phyloP scores from a whole-genome alignment of 2,888 invertebrate species.

The Drosophila sordidapex region DNA sequence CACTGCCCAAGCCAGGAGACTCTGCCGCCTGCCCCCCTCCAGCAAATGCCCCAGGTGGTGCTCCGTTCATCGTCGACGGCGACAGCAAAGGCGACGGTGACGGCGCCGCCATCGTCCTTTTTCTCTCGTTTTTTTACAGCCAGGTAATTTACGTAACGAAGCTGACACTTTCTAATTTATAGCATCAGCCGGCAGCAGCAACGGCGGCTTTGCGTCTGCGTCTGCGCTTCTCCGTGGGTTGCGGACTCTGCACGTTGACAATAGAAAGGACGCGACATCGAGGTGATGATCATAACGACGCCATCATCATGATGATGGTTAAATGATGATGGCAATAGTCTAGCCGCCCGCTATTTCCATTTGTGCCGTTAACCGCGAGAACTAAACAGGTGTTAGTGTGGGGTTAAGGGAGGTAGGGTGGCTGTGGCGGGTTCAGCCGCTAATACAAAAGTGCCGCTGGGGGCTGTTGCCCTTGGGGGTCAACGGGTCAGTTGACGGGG shows the following conservation, averaged over 20 bases:
- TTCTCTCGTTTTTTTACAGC: constrained; percentile 66
- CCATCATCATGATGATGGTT: constrained; percentile 38
- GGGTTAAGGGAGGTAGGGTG: too few species aligned
- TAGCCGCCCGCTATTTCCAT: constrained; percentile 56
- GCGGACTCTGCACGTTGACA: constrained; percentile 37
- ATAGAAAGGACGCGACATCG: constrained; percentile 25
- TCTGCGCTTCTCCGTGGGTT: constrained; percentile 24
- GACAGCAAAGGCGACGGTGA: constrained; percentile 11
- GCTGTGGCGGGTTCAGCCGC: background rate
- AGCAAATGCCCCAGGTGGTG: constrained; percentile 39
- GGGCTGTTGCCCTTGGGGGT: constrained; percentile 27
- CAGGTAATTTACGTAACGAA: constrained; percentile 82
- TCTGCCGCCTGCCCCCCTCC: background rate
- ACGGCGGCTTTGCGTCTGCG: constrained; percentile 11
- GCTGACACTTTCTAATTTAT: constrained; percentile 82
- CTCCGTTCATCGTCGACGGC: constrained; percentile 41
- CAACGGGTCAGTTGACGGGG: constrained; percentile 36
- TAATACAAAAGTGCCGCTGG: background rate
- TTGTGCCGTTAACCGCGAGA: constrained; percentile 58
- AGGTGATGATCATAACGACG: constrained; percentile 19
- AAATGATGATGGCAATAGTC: constrained; percentile 50
- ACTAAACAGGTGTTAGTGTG: constrained; percentile 45
- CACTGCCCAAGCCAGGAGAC: constrained; percentile 35
- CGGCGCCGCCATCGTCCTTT: constrained; percentile 10
- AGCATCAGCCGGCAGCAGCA: constrained; percentile 46